A percentile compares a stretch with the other conserved stretches of the same genome.
Conservation (phyloP, 2,797 vertebrate species). For the Sphenodon punctatus region DNA sequence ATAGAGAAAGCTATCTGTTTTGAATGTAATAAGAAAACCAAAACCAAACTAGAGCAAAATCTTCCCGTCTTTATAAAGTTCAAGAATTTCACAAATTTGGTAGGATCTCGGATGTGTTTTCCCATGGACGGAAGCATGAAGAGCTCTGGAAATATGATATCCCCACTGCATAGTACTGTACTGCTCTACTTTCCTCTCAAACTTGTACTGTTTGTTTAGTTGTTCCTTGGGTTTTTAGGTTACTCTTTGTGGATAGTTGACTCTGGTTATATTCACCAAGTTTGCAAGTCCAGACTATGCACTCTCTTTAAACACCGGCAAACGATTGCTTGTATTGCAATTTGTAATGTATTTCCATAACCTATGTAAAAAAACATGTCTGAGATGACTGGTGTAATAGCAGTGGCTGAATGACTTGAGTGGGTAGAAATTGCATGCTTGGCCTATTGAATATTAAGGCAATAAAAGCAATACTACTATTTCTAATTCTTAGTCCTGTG, state of each 20-base stretch:
- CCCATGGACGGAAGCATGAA: not conserved
- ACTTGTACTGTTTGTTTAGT: not conserved
- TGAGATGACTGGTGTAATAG: not conserved
- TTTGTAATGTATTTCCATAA: not conserved
- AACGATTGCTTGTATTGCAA: not conserved
- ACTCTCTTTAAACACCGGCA: not conserved
- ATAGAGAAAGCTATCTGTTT: too few species aligned
- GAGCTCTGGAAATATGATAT: not conserved
- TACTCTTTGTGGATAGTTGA: not conserved
- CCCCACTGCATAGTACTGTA: not conserved
- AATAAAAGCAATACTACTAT: slow-evolving; percentile 1
- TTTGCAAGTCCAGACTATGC: not conserved
- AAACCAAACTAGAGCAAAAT: too few species aligned
- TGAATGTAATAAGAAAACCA: too few species aligned
- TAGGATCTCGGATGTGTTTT: not conserved
- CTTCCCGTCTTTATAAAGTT: not conserved
- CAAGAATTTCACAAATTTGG: not conserved
- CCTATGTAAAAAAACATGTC: not conserved
- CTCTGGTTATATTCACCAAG: not conserved
- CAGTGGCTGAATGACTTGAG: not conserved
- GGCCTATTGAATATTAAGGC: not conserved
- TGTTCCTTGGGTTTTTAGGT: not conserved
- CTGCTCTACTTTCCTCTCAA: not conserved
- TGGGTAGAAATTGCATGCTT: not conserved
- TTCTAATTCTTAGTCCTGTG: not conserved